A percentile compares a stretch with the other conserved stretches of the same genome.
These are phyloP conservation scores for Popillia japonica DNA, from an alignment of 1,140 invertebrate species.

Conservation along the genomic window DNA sequence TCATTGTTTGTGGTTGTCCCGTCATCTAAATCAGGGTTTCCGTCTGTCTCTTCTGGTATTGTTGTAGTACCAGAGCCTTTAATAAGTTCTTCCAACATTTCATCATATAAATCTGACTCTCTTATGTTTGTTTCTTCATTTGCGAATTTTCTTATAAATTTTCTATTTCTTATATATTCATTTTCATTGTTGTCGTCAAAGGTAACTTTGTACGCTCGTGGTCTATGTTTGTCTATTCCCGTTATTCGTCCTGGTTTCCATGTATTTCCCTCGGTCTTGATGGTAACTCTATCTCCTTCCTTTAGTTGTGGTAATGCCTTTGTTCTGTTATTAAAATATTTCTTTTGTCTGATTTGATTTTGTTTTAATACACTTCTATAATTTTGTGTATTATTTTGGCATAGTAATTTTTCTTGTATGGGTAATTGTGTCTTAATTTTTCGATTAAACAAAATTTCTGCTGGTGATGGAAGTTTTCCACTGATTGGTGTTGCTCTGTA, in stretches of 20 bases:
- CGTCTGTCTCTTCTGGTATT: too few relatives aligned
- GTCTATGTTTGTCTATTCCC: slow-evolving; percentile 3
- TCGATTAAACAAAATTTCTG: slow-evolving; percentile 28
- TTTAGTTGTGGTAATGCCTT: slow-evolving; percentile 9
- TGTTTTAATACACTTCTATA: neutral
- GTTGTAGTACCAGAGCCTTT: too few relatives aligned
- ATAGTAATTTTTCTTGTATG: slow-evolving; percentile 12
- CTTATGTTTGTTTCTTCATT: neutral
- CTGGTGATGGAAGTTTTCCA: slow-evolving; percentile 21
- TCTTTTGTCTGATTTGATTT: slow-evolving; percentile 23
- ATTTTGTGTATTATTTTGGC: neutral
- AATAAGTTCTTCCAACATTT: too few relatives aligned
- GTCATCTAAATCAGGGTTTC: too few relatives aligned
- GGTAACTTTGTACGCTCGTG: slow-evolving; percentile 9
- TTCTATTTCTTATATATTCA: slow-evolving; percentile 13
- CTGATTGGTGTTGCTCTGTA: slow-evolving; percentile 36
- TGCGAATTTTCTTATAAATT: slow-evolving; percentile 20
- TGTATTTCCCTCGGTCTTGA: neutral
- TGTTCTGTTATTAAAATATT: slow-evolving; percentile 26
- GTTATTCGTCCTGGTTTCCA: slow-evolving; percentile 18
- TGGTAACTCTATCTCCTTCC: neutral
- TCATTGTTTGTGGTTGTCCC: too few relatives aligned
- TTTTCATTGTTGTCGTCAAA: neutral
- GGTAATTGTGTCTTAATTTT: slow-evolving; percentile 26
- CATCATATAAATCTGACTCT: too few relatives aligned